Evolutionary conservation across 35 echinoderm and acorn worm genomes (phyloP), one percentile per base, ranked within the genome.

Genomic region (Apostichopus californicus): DNA sequence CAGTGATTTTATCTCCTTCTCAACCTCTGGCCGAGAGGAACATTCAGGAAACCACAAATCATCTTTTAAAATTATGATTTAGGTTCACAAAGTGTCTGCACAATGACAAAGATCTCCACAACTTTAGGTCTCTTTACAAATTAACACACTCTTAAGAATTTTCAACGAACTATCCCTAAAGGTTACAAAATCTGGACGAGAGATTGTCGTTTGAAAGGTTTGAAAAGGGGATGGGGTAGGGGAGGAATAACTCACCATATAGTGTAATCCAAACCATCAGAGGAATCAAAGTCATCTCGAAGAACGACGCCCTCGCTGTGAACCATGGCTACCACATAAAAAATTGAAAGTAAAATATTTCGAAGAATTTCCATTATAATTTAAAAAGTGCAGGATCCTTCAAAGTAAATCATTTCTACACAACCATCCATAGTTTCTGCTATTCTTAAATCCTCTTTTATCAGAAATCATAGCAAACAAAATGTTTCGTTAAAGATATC

Each of bases 281-380:
- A 86, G 11, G 94, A 93, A 86, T 98, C 96, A 98, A 98, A 98
- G 55, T 98, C 94, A 92, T 98, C 96, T 90, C 96, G 55, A 21
- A 98, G 77, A 57, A 98, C 90, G 53, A 98, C 94, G 23, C 96
- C 96, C 71, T 92, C 92, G 66, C 93, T 91, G 56, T 98, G 94
- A 6, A 98, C 77, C 86, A 93, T 93, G 8, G 93, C 93, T 98
- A 75, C 13, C 58, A 81, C 81, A 65, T 55, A 57, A 54, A 83
- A 92, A 78, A 94, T 22, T 56, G 82, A 24, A 86, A 86, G 15
- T 11, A 95, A 58, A 5, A 34, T 17, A 6, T 22, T 79, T 28
- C 68, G 12, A 65, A 18, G 23, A 8, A 18, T 12, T 20, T 21
- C 28, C 87, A 82, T 80, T 64, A 82, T 22, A 60, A 34, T 59